These are phyloP conservation scores for Hippoglossus hippoglossus DNA, from an alignment of 2,797 vertebrate genomes.

Conservation along the genomic window DNA sequence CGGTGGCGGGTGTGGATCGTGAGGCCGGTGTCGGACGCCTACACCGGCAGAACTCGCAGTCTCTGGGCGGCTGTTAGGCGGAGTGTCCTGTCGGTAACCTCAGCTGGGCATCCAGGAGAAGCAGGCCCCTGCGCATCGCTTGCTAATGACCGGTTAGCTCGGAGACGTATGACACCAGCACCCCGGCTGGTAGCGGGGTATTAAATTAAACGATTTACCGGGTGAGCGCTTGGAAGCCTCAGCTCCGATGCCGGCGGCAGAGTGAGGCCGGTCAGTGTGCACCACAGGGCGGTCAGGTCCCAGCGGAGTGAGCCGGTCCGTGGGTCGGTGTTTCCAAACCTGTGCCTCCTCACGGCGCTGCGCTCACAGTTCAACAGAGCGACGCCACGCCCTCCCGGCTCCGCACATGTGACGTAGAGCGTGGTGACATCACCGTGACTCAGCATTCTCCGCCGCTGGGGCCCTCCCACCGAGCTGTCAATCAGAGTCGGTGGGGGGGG, in stretches of 20 bases:
- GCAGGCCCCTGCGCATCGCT: conserved; percentile 76
- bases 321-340: neutral
- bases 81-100: conserved; percentile 54
- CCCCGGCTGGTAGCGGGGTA: neutral
- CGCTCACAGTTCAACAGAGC: conserved; percentile 31
- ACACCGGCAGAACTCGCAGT: neutral
- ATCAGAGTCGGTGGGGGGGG: neutral
- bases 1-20: neutral
- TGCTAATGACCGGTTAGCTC: conserved; percentile 70
- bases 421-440: conserved; percentile 79
- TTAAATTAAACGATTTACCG: neutral
- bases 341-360: neutral
- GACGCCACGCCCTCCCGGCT: conserved; percentile 44
- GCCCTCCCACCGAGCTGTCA: conserved; percentile 33
- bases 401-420: conserved; percentile 69
- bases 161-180: conserved; percentile 3
- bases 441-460: conserved; percentile 57
- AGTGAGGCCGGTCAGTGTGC: neutral
- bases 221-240: neutral
- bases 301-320: neutral
- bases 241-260: neutral
- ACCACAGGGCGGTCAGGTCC: conserved; percentile 5
- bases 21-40: neutral
- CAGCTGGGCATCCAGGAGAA: conserved; percentile 51
- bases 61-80: conserved; percentile 18